A percentile compares a stretch with the other conserved stretches of the same genome.
Conservation (phyloP, 2,797 vertebrate genomes). For the Phylloscopus collybita region DNA sequence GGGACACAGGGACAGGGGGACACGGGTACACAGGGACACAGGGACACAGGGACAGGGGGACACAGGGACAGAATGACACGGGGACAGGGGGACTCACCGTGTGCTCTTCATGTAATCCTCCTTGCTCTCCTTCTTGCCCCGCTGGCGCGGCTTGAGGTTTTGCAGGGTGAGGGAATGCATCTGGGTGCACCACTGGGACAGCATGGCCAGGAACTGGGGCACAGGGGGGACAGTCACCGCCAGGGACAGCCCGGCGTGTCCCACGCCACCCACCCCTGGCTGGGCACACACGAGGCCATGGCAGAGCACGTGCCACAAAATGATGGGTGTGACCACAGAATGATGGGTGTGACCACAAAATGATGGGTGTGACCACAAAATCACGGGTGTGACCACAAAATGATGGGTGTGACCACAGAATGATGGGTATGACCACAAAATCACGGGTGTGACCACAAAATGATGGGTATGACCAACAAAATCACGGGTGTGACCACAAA, state of each 20-base stretch:
- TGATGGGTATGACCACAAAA: too few relatives aligned
- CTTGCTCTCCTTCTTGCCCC: slow-evolving; percentile 97
- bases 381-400: too few relatives aligned
- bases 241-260: rapidly evolving
- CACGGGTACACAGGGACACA: background rate
- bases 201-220: slow-evolving; percentile 89
- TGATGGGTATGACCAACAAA: rapidly evolving
- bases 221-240: background rate
- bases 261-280: background rate
- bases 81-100: slow-evolving; percentile 80
- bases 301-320: rapidly evolving
- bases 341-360: rapidly evolving
- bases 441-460: too few relatives aligned
- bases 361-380: background rate
- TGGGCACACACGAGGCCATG: rapidly evolving
- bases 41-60: background rate
- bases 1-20: background rate
- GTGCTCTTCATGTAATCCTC: slow-evolving; percentile 98
- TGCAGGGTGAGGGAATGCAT: slow-evolving; percentile 98
- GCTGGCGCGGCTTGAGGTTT: slow-evolving; percentile 95
- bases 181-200: slow-evolving; percentile 98
- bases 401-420: too few relatives aligned
- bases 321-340: background rate
- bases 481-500: too few relatives aligned
- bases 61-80: background rate